Conservation (phyloP, 2,113 vertebrate genomes). For the Engystomops pustulosus region DNA sequence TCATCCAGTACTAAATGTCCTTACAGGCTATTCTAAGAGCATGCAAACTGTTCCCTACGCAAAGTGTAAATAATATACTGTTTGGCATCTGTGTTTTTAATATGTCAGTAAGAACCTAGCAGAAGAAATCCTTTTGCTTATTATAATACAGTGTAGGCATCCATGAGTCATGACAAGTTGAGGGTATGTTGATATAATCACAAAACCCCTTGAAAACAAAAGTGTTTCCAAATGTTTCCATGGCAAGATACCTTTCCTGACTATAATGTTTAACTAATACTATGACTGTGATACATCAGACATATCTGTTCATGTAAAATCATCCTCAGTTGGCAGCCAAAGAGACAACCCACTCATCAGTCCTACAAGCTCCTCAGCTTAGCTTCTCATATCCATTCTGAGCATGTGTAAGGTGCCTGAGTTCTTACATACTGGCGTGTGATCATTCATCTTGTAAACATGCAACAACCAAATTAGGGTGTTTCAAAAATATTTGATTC, state of each 20-base stretch:
- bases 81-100: neutral
- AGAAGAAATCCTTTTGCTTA: neutral
- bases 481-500: too few relatives aligned
- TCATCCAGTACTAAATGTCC: neutral
- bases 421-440: neutral
- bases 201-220: too few relatives aligned
- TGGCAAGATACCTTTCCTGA: too few relatives aligned
- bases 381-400: neutral
- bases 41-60: neutral
- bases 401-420: neutral
- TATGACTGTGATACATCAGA: too few relatives aligned
- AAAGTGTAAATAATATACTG: neutral
- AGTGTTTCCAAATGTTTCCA: too few relatives aligned
- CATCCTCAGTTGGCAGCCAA: neutral
- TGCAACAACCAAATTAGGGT: too few relatives aligned
- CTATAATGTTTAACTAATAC: too few relatives aligned
- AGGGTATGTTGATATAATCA: too few relatives aligned
- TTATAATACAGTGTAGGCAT: neutral
- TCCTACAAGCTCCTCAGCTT: too few relatives aligned
- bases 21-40: neutral
- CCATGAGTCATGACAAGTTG: too few relatives aligned
- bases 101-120: neutral
- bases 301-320: too few relatives aligned
- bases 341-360: neutral
- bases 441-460: too few relatives aligned